These are phyloP conservation scores for Euzetes globulus DNA, from an alignment of 2,888 invertebrate species.

Conservation along the genomic window DNA sequence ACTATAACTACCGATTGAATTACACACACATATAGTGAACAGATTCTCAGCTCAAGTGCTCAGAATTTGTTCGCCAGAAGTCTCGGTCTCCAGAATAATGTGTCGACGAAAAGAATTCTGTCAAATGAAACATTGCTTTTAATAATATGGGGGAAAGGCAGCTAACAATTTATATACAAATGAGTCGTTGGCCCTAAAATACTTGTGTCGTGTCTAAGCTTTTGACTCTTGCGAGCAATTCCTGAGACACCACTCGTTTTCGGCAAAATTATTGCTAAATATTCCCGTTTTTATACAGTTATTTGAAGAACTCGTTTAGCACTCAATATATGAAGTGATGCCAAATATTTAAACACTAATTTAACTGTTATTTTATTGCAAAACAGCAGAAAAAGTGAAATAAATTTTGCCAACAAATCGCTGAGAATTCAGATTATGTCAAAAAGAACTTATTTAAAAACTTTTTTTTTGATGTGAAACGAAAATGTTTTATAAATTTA, in stretches of 20 bases:
- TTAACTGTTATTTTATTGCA: background rate
- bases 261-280: background rate
- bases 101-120: background rate
- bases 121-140: slow-evolving; percentile 4
- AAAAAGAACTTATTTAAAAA: too few species aligned
- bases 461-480: too few species aligned
- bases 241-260: too few species aligned
- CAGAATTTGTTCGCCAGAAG: background rate
- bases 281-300: background rate
- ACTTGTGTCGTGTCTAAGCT: background rate
- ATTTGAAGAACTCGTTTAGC: slow-evolving; percentile 1
- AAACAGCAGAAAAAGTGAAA: too few species aligned
- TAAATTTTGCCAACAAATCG: too few species aligned
- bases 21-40: background rate
- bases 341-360: slow-evolving; percentile 7
- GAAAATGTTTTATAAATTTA: too few species aligned
- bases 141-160: background rate
- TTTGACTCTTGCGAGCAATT: background rate
- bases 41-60: background rate
- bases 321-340: background rate
- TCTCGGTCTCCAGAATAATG: slow-evolving; percentile 2
- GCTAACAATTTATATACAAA: background rate
- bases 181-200: background rate
- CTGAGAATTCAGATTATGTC: too few species aligned
- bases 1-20: slow-evolving; percentile 9